Evolutionary conservation across 2,888 invertebrate species (phyloP), one percentile per base, ranked within the genome.

Genomic region (Folsomia candida): DNA sequence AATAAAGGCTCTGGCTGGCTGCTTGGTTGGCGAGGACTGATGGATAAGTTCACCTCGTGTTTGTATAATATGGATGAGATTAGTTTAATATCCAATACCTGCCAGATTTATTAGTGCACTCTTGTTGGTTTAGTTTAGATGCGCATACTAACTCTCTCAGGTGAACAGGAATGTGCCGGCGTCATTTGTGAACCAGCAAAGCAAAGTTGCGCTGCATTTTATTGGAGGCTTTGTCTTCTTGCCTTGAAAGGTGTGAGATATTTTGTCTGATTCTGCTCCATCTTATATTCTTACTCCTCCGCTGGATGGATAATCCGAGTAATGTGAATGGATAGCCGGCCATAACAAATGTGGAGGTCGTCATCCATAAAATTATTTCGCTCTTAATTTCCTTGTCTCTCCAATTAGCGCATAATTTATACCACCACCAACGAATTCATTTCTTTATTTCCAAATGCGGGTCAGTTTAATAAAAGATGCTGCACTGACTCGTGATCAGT

Each of bases 161-260:
- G 54, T 54, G 54, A n/a, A n/a, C 20, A 22, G 22, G 22, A 20
- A 20, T 54, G 22, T 54, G 54, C n/a, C 54, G 54, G 54, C 54
- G 54, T 54, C 54, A 22, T 54, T 54, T 54, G 54, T 54, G 54
- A 20, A 20, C 4, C 4, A 18, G 20, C 22, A 22, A 22, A 18
- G 18, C 20, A 54, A 54, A 54, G 22, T 54, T 54, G 54, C 54
- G 54, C 54, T 54, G 20, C 22, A 54, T 54, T 54, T 54, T 54
- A 54, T 54, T 54, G 54, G 54, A 54, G 54, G 54, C 54, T 20
- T 54, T 54, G 54, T 54, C 54, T 54, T 54, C 54, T n/a, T n/a
- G 20, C 20, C 22, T 54, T 18, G 54, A 54, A 54, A 54, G 54
- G 54, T 54, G 54, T 54, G 54, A 54, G 54, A 54, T 54, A 54